These are phyloP conservation scores for Scatophagus argus DNA, from an alignment of 2,113 vertebrate species.

Conservation along the genomic window DNA sequence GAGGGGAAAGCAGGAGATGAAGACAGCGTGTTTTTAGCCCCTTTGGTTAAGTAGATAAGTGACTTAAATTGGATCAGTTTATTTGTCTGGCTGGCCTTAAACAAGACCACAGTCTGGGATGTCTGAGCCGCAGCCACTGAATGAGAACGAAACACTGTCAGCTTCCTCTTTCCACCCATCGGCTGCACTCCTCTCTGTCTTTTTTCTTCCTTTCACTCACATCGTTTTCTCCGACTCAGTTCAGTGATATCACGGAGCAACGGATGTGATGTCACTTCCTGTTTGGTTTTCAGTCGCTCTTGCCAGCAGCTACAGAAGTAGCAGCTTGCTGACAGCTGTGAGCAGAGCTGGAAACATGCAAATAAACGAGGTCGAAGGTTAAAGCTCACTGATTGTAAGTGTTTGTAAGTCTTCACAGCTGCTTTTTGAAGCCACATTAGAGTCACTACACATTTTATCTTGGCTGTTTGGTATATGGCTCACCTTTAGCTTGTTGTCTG, in stretches of 20 bases:
- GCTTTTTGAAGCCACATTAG: slow-evolving; percentile 32
- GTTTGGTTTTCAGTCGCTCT: slow-evolving; percentile 73
- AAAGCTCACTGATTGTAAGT: slow-evolving; percentile 44
- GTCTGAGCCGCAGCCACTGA: slow-evolving; percentile 69
- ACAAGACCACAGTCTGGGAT: slow-evolving; percentile 77
- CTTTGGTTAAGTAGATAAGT: slow-evolving; percentile 72
- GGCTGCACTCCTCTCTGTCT: slow-evolving; percentile 53
- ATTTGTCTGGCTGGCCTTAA: slow-evolving; percentile 79
- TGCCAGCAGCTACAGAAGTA: slow-evolving; percentile 57
- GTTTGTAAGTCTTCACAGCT: slow-evolving; percentile 49
- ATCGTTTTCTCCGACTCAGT: slow-evolving; percentile 52
- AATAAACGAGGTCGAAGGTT: slow-evolving; percentile 74
- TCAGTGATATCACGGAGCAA: slow-evolving; percentile 83
- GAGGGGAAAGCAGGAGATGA: slow-evolving; percentile 32
- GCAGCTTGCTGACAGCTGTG: slow-evolving; percentile 77
- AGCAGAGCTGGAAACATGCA: slow-evolving; percentile 79
- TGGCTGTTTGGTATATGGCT: slow-evolving; percentile 21
- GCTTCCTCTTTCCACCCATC: slow-evolving; percentile 85
- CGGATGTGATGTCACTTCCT: slow-evolving; percentile 86
- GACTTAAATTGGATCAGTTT: slow-evolving; percentile 70
- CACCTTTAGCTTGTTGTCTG: slow-evolving; percentile 13
- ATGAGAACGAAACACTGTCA: slow-evolving; percentile 75
- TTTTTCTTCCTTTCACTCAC: slow-evolving; percentile 71
- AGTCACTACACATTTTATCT: slow-evolving; percentile 7
- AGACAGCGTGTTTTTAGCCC: slow-evolving; percentile 32